These are phyloP conservation scores for Luehdorfia chinensis DNA, from an alignment of 1,140 invertebrate genomes.

Conservation along the genomic window DNA sequence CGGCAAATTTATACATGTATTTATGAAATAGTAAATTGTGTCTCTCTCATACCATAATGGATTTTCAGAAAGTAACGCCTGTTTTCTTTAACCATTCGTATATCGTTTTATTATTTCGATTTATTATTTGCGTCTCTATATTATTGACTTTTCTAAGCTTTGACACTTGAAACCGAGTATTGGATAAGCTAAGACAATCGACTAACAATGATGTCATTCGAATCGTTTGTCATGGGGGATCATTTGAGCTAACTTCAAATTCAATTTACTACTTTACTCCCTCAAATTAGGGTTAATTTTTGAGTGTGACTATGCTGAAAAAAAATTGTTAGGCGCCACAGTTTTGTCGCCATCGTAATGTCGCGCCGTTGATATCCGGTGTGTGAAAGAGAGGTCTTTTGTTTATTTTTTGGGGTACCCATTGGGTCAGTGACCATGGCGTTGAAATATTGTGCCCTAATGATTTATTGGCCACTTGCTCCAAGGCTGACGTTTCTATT, in stretches of 20 bases:
- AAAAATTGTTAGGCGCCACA: slow-evolving; percentile 55
- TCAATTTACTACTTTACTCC: slow-evolving; percentile 21
- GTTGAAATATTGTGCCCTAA: slow-evolving; percentile 48
- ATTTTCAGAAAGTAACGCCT: too few species aligned
- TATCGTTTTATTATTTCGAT: slow-evolving; percentile 1
- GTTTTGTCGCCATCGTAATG: slow-evolving; percentile 52
- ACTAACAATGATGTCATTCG: slow-evolving; percentile 16
- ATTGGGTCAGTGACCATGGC: slow-evolving; percentile 53
- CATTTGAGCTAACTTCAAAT: slow-evolving; percentile 5
- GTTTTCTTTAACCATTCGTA: too few species aligned
- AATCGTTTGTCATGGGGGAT: slow-evolving; percentile 5
- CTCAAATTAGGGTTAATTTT: slow-evolving; percentile 30
- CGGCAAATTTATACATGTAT: too few species aligned
- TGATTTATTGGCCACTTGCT: slow-evolving; percentile 52
- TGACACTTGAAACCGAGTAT: slow-evolving; percentile 22
- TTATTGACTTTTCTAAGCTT: neutral
- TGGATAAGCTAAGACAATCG: slow-evolving; percentile 22
- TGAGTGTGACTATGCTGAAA: slow-evolving; percentile 18
- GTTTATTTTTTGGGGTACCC: slow-evolving; percentile 30
- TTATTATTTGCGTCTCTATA: neutral
- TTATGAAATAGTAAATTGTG: too few species aligned
- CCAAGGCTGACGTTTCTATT: slow-evolving; percentile 27
- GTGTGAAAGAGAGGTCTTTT: slow-evolving; percentile 35
- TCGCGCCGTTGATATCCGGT: slow-evolving; percentile 60
- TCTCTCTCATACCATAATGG: too few species aligned